Evolutionary conservation across 2,113 vertebrate genomes (phyloP), one percentile per base, ranked within the genome.

Genomic region (Ciconia maguari): DNA sequence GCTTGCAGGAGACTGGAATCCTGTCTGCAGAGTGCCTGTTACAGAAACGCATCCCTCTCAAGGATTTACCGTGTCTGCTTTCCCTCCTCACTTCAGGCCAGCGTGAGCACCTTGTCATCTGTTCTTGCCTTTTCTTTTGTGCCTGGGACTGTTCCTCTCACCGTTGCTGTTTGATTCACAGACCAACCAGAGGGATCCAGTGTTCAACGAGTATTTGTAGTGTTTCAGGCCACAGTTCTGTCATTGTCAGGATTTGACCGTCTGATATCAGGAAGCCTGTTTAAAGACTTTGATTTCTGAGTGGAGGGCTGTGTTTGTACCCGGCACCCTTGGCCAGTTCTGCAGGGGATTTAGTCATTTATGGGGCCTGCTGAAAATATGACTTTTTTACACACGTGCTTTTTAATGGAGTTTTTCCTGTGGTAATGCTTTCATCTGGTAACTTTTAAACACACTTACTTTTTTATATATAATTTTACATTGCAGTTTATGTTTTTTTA

Each of bases 51-150:
- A 2, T 52, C 69, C 62, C 36, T 16, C 52, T 16, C 41, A 32
- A 18, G 38, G 68, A 17, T 29, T 41, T 21, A 2, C 55, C 5
- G 1, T 4, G 36, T 7, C 55, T 55, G 32, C 51, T 16, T 15
- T 61, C 14, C 30, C 29, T 34, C 15, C 30, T 11, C 3, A 0
- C 4, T 0, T 22, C 22, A 5, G 9, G 19, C 32, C 11, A 4
- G 4, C 1, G 4, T 5, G 16, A 51, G 1, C 2, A 1, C n/a
- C 41, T 42, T 2, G 3, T 12, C 24, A 6, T 24, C 15, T 4
- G 1, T 29, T 16, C 24, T 17, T 26, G 21, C 57, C 36, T 68
- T 44, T 20, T 24, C 49, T 46, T 64, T 32, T 46, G 27, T 44
- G 13, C 4, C 51, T 54, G 57, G 36, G 32, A 3, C 20, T 46